Percentiles rank a stretch among this genome's conserved stretches.
These are phyloP conservation scores for Lepas anatifera DNA, from an alignment of 2,888 invertebrate genomes.

Conservation along the genomic window DNA sequence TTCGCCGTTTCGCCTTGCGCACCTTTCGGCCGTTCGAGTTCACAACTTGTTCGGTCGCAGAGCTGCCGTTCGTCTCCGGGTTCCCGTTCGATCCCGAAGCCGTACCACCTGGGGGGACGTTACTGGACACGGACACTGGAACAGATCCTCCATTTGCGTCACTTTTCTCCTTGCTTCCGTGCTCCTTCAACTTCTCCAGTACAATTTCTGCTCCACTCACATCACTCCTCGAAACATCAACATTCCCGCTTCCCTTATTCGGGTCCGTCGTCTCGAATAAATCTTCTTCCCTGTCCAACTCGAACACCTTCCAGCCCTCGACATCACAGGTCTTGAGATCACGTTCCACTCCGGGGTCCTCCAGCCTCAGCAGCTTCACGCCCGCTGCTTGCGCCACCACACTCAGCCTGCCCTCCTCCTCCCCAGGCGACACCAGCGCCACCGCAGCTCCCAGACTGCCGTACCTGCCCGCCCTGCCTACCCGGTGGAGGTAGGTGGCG, in stretches of 20 bases:
- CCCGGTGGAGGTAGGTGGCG: slow-evolving; percentile 82
- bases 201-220: not conserved
- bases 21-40: no score
- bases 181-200: not conserved
- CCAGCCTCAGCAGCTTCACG: not conserved
- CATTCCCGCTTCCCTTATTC: no score
- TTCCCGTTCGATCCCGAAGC: no score
- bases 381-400: not conserved
- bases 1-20: no score
- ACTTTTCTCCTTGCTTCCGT: not conserved
- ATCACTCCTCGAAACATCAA: no score
- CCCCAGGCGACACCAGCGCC: slow-evolving; percentile 53
- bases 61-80: no score
- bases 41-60: no score
- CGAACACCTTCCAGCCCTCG: not conserved
- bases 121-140: no score
- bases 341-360: not conserved
- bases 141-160: no score
- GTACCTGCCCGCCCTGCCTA: slow-evolving; percentile 89
- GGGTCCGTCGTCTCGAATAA: no score
- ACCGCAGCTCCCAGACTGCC: slow-evolving; percentile 73
- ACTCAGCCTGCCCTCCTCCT: slow-evolving; percentile 37
- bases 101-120: no score
- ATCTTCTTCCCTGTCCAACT: not conserved
- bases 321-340: not conserved